Evolutionary conservation across 2,797 vertebrate species (phyloP).

Genomic region (Sciurus carolinensis): DNA sequence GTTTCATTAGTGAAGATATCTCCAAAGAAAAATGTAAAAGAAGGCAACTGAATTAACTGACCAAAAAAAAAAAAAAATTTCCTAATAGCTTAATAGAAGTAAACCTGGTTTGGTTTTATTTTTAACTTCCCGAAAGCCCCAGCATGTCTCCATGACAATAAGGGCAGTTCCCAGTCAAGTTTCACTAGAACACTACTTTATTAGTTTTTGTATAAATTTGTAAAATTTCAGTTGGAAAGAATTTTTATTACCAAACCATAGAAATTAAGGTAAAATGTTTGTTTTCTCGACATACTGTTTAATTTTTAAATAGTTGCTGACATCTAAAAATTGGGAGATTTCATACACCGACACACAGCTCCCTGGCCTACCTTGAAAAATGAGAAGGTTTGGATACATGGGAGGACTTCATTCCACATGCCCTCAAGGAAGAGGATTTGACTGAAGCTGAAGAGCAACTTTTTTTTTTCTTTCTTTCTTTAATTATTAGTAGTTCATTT

Average conservation of each 20-base stretch:
- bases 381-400: too few species aligned
- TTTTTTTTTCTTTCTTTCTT: too few species aligned
- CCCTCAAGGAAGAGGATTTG: too few species aligned
- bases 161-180: neutral
- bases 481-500: too few species aligned
- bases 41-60: neutral
- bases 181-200: neutral
- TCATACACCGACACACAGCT: too few species aligned
- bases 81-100: neutral
- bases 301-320: too few species aligned
- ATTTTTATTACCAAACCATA: neutral
- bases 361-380: too few species aligned
- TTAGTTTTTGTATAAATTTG: neutral
- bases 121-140: neutral
- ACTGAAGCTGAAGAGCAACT: too few species aligned
- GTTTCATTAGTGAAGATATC: neutral
- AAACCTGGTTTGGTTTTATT: neutral
- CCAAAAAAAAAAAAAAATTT: neutral
- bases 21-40: conserved; percentile 7
- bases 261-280: conserved; percentile 18
- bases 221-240: neutral
- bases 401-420: too few species aligned
- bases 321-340: too few species aligned
- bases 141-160: neutral
- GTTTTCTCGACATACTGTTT: too few species aligned